Evolutionary conservation across 2,113 vertebrate species (phyloP).

Genomic region (Lophius piscatorius): DNA sequence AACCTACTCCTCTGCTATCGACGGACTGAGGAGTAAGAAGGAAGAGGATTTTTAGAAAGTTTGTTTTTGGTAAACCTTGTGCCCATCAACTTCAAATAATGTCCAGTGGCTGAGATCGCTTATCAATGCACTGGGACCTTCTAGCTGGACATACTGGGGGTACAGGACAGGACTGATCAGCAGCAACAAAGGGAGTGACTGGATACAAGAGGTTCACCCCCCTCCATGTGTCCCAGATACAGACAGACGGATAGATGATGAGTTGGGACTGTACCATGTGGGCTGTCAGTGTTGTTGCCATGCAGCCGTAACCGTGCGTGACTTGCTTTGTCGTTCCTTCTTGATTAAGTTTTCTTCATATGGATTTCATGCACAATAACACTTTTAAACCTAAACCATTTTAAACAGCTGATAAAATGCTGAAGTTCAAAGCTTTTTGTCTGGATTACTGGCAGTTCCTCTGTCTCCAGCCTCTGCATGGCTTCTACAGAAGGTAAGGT

Average conservation of each 20-base stretch:
- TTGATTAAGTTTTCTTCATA: background rate
- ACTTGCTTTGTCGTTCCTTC: slow-evolving; percentile 22
- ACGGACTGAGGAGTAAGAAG: slow-evolving; percentile 16
- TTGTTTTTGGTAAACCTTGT: too few relatives aligned
- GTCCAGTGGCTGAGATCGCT: slow-evolving; percentile 26
- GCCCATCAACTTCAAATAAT: too few relatives aligned
- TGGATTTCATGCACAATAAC: slow-evolving; percentile 8
- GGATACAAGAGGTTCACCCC: slow-evolving; percentile 47
- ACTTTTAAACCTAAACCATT: slow-evolving; percentile 17
- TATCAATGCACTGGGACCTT: slow-evolving; percentile 10
- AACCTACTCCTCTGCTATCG: slow-evolving; percentile 36
- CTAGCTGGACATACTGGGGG: background rate
- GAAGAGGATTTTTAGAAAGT: background rate
- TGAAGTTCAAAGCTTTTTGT: slow-evolving; percentile 96
- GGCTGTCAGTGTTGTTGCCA: slow-evolving; percentile 17
- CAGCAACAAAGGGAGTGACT: slow-evolving; percentile 36
- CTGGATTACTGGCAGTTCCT: slow-evolving; percentile 98
- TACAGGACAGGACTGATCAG: background rate
- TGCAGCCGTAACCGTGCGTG: slow-evolving; percentile 8
- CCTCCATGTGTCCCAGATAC: slow-evolving; percentile 59
- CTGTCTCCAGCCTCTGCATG: slow-evolving; percentile 91
- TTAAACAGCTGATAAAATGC: slow-evolving; percentile 79
- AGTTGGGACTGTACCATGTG: slow-evolving; percentile 67
- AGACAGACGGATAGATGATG: slow-evolving; percentile 70
- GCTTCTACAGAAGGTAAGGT: slow-evolving; percentile 93